Conservation (phyloP, 2,888 invertebrate genomes). For the Eurytoma californica region DNA sequence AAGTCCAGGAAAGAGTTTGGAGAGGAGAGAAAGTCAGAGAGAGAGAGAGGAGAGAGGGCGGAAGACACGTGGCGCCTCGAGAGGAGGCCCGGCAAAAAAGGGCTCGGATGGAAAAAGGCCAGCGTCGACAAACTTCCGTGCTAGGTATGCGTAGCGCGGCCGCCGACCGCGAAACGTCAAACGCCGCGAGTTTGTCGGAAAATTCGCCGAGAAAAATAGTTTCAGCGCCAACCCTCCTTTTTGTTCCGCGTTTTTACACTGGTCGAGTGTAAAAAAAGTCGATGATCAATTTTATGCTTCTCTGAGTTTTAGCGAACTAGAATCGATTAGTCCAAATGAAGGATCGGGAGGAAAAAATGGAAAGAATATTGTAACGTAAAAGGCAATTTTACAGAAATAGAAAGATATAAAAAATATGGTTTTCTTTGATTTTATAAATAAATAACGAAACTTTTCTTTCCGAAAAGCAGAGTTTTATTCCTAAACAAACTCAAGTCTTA, state of each 20-base stretch:
- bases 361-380: no score
- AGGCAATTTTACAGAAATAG: no score
- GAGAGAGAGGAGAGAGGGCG: neutral
- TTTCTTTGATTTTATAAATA: neutral
- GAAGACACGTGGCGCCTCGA: neutral
- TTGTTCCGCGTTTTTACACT: neutral
- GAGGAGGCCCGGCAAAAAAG: neutral
- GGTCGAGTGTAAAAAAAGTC: neutral
- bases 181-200: conserved; percentile 4
- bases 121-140: conserved; percentile 36
- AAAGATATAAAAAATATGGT: neutral
- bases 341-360: no score
- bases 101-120: conserved; percentile 27
- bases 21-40: neutral
- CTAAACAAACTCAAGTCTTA: no score
- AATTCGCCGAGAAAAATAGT: conserved; percentile 12
- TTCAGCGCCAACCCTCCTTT: neutral
- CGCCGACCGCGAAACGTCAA: conserved; percentile 3
- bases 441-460: no score
- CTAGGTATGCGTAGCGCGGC: conserved; percentile 17
- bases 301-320: neutral
- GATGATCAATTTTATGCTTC: neutral
- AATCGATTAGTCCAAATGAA: no score
- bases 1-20: neutral
- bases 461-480: no score